Evolutionary conservation across 2,797 vertebrate genomes (phyloP).

Genomic region (Neosalanx taihuensis): DNA sequence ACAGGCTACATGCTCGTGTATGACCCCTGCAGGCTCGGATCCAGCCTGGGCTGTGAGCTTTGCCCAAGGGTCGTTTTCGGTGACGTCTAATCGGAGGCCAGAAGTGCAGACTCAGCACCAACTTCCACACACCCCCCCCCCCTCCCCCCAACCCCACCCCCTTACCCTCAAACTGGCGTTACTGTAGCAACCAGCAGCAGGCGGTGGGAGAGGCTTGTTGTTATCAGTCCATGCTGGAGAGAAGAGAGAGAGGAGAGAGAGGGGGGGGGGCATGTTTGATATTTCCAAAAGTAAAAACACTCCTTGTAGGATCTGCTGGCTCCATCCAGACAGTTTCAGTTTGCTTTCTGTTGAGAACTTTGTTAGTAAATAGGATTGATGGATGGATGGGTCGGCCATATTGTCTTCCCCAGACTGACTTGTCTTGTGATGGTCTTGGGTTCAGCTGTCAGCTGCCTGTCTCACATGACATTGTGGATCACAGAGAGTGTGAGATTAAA

Average conservation of each 20-base stretch:
- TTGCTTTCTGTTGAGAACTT: too few species aligned
- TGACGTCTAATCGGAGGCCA: constrained; percentile 5
- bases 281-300: background rate
- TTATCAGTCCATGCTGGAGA: constrained; percentile 46
- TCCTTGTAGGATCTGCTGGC: background rate
- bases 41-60: background rate
- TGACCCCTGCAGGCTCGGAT: background rate
- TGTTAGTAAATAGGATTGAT: too few species aligned
- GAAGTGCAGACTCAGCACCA: constrained; percentile 61
- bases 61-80: background rate
- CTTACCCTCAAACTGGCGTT: constrained; percentile 54
- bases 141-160: constrained; percentile 23
- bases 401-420: background rate
- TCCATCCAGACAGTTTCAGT: background rate
- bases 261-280: background rate
- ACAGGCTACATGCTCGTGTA: background rate
- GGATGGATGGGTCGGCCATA: too few species aligned
- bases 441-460: background rate
- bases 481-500: constrained; percentile 54
- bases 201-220: constrained; percentile 38
- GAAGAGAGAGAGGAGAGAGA: background rate
- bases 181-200: constrained; percentile 57
- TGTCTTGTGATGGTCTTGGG: background rate
- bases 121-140: background rate
- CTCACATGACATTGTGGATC: constrained; percentile 41